Base-by-base conservation (phyloP, 2,888 invertebrate genomes). In the Marronus borbonicus region DNA sequence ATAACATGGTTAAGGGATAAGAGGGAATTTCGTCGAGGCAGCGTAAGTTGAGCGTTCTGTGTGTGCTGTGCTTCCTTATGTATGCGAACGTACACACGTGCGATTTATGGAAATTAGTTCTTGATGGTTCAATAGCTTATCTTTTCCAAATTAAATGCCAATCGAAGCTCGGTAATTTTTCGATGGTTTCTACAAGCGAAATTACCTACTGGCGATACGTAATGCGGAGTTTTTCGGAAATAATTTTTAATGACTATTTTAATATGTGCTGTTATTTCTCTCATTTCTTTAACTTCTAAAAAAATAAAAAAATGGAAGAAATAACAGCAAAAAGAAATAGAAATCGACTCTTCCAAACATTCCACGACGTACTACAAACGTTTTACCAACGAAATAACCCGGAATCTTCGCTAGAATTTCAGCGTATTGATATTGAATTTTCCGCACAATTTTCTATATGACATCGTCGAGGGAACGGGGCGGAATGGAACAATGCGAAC, bases 1-100 rank as follows among this genome's bases (percentile, higher is more conserved):
- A 93, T 97, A 85, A 92, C 93, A 77, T 97, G 97, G 97, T 93
- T 93, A 86, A 94, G 95, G 86, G 96, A 95, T 86, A 94, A 94
- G 88, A 90, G 93, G 82, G 92, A 92, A 85, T 94, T 96, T 88
- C 92, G 93, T 83, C 91, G 93, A 84, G 95, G 94, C 86, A 93
- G 93, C 92, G 96, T 95, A 89, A 90, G 90, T 86, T 36, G 36
- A n/a, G 2, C 24, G 28, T 2, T 44, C 2, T 44, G n/a, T n/a
- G 17, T 8, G 2, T 58, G 17, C 20, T n/a, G 52, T n/a, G n/a
- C 5, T 5, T 36, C 31, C 5, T 4, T 36, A 36, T 1, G 31
- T 36, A 36, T 5, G 31, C 4, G n/a, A n/a, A 20, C 5, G 7
- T 55, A 17, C 55, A 5, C 55, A 5, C 5, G n/a, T 55, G 17